Conservation (phyloP, 2,888 invertebrate genomes). For the Drosophila anomalipes region DNA sequence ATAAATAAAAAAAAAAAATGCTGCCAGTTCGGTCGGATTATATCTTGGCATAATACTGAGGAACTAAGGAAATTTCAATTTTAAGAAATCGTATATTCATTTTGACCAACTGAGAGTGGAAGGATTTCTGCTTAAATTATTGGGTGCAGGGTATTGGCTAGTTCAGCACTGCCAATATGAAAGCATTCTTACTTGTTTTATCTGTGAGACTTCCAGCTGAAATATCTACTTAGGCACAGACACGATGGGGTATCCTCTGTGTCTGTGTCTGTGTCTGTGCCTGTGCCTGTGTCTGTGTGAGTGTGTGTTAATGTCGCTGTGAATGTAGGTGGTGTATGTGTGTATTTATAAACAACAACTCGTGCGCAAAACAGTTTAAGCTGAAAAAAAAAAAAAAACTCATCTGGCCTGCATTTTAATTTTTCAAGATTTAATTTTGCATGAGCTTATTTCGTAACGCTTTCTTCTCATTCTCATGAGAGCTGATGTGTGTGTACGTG, state of each 20-base stretch:
- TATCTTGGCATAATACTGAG: not conserved
- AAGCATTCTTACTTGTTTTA: slow-evolving; percentile 18
- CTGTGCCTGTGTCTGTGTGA: not conserved
- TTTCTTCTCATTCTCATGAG: slow-evolving; percentile 10
- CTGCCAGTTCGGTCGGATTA: not conserved
- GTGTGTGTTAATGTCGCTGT: slow-evolving; percentile 8
- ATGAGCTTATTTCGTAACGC: slow-evolving; percentile 59
- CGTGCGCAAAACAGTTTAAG: slow-evolving; percentile 68
- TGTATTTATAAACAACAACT: slow-evolving; percentile 49
- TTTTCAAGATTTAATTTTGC: slow-evolving; percentile 78
- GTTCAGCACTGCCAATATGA: not conserved
- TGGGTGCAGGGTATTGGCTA: not conserved
- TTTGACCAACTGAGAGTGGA: not conserved
- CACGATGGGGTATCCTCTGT: slow-evolving; percentile 35
- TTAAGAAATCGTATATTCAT: not conserved
- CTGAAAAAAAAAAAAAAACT: slow-evolving; percentile 43
- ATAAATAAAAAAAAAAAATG: too few relatives aligned
- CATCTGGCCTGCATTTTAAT: slow-evolving; percentile 76
- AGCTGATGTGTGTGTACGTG: slow-evolving; percentile 11
- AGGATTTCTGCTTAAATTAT: not conserved
- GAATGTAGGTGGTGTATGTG: slow-evolving; percentile 14
- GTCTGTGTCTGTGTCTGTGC: slow-evolving; percentile 1
- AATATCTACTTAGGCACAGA: slow-evolving; percentile 66
- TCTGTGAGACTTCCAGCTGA: slow-evolving; percentile 54
- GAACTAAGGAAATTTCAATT: not conserved